A percentile compares a stretch with the other conserved stretches of the same genome.
phyloP scores from a whole-genome alignment of 1,140 invertebrate species.

The Hylaeus volcanicus region DNA sequence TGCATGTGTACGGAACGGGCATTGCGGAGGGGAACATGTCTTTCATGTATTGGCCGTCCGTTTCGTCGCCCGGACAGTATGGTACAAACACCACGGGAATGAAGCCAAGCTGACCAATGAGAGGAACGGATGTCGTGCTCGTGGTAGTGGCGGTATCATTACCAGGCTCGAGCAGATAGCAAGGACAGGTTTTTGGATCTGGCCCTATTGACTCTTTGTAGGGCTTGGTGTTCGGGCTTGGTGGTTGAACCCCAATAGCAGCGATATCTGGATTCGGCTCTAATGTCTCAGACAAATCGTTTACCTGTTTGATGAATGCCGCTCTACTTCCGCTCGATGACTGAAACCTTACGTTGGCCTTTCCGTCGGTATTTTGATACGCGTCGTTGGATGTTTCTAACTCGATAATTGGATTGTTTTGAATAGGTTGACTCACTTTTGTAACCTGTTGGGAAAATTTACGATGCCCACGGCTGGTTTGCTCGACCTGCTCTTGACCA shows the following conservation, averaged over 20 bases:
- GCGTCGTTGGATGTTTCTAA: neutral
- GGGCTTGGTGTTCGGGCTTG: conserved; percentile 62
- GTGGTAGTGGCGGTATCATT: conserved; percentile 52
- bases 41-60: conserved; percentile 78
- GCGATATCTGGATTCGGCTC: conserved; percentile 43
- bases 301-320: conserved; percentile 51
- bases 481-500: neutral
- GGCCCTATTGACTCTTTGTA: conserved; percentile 68
- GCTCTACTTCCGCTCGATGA: neutral
- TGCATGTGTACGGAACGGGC: conserved; percentile 76
- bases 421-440: conserved; percentile 1
- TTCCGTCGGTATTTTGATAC: neutral
- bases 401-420: neutral
- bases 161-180: conserved; percentile 69
- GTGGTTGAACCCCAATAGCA: conserved; percentile 68
- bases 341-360: conserved; percentile 1
- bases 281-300: conserved; percentile 45
- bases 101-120: conserved; percentile 78
- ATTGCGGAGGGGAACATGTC: conserved; percentile 82
- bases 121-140: conserved; percentile 49
- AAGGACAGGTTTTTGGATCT: conserved; percentile 70
- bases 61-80: conserved; percentile 80
- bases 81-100: conserved; percentile 83
- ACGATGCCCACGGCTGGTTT: conserved; percentile 5
- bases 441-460: conserved; percentile 17